Percentiles rank a stretch among this genome's conserved stretches.
Conservation (phyloP, 1,140 invertebrate species). For the Cotesia glomerata region DNA sequence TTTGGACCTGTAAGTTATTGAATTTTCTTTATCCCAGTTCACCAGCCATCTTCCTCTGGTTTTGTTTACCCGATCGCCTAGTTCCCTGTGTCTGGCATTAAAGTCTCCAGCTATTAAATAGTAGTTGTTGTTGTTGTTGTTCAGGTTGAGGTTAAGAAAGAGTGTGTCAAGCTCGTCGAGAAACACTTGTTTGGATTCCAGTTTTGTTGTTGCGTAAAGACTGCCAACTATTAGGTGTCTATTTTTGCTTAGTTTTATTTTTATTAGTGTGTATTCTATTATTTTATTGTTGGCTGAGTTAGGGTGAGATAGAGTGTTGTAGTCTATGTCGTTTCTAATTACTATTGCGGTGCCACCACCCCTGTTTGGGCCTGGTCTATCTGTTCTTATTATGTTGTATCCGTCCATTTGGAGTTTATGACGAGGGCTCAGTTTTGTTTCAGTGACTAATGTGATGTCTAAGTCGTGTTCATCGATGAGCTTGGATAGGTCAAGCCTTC, state of each 20-base stretch:
- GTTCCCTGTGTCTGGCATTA: background rate
- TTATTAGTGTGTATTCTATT: slow-evolving; percentile 47
- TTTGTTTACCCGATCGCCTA: background rate
- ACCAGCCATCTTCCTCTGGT: background rate
- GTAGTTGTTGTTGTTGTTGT: slow-evolving; percentile 8
- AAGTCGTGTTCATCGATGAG: background rate
- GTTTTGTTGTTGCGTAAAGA: background rate
- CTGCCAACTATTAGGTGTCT: background rate
- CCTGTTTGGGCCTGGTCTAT: background rate
- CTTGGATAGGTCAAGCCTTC: background rate
- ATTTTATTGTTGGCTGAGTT: background rate
- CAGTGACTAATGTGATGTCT: slow-evolving; percentile 9
- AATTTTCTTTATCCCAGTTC: too few relatives aligned
- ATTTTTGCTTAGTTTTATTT: slow-evolving; percentile 13
- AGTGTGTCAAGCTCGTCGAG: background rate
- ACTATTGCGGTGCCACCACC: slow-evolving; percentile 22
- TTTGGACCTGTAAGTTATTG: too few relatives aligned
- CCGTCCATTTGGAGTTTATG: background rate
- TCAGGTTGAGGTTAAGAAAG: background rate
- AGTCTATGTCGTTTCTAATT: background rate
- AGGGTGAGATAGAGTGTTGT: background rate
- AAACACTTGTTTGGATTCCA: background rate
- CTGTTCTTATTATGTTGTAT: background rate
- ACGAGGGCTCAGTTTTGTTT: slow-evolving; percentile 3
- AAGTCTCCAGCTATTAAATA: slow-evolving; percentile 24